Conservation (phyloP, 1,140 invertebrate genomes). For the Laodelphax striatellus region DNA sequence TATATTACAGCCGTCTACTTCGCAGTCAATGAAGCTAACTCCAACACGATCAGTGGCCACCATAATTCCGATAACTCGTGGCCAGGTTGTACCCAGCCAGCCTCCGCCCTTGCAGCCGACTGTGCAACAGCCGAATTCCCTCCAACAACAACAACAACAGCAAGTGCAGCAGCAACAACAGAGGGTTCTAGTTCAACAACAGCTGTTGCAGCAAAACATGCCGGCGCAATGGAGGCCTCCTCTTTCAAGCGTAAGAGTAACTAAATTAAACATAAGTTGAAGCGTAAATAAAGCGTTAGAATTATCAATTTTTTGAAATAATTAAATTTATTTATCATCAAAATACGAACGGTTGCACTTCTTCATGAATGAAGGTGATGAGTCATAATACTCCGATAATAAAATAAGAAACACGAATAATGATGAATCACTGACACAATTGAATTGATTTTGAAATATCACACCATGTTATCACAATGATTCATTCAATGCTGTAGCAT, state of each 20-base stretch:
- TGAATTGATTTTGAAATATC: no score
- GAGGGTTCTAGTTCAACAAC: constrained; percentile 15
- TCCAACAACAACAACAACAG: constrained; percentile 25
- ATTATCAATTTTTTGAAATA: no score
- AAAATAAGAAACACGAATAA: background rate
- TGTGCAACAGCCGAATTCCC: constrained; percentile 21
- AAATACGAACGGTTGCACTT: no score
- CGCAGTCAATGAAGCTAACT: background rate
- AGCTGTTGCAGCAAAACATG: constrained; percentile 17
- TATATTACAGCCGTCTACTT: background rate
- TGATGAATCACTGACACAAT: no score
- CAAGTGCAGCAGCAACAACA: constrained; percentile 21
- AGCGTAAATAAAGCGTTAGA: no score
- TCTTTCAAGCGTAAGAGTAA: background rate
- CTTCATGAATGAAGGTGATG: no score
- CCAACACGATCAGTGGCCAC: constrained; percentile 27
- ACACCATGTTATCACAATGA: no score
- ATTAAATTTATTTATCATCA: no score
- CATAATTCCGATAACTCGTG: constrained; percentile 27
- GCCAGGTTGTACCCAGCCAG: constrained; percentile 23
- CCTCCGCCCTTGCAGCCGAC: constrained; percentile 25
- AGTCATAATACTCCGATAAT: no score
- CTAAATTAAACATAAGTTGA: background rate
- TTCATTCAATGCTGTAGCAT: no score
- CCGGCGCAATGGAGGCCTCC: constrained; percentile 1